Conservation (phyloP, 2,113 vertebrate species). For the Percina caprodes region DNA sequence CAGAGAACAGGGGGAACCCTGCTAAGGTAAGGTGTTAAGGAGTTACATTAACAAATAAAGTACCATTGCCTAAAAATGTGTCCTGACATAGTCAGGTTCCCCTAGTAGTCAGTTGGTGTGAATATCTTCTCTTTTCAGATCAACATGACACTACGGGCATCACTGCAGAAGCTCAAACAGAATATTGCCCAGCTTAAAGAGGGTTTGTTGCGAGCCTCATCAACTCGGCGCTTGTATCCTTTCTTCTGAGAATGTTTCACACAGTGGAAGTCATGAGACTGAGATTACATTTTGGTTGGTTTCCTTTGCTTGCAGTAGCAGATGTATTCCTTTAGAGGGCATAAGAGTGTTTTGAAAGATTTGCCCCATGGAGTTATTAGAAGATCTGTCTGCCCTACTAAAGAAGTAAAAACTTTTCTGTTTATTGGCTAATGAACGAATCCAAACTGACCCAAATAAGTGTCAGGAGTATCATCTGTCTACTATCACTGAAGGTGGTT, state of each 20-base stretch:
- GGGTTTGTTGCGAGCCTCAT: slow-evolving; percentile 87
- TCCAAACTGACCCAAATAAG: neutral
- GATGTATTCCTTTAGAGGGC: slow-evolving; percentile 67
- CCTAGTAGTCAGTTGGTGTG: neutral
- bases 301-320: slow-evolving; percentile 39
- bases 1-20: slow-evolving; percentile 91
- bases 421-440: neutral
- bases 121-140: slow-evolving; percentile 81
- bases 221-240: slow-evolving; percentile 92
- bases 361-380: no score
- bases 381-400: neutral
- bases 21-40: slow-evolving; percentile 85
- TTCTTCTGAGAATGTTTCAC: slow-evolving; percentile 31
- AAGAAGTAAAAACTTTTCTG: neutral
- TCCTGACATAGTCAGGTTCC: neutral
- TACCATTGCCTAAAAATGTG: fast-evolving
- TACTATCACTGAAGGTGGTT: neutral
- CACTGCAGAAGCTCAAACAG: slow-evolving; percentile 91
- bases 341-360: slow-evolving; percentile 57
- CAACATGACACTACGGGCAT: slow-evolving; percentile 90
- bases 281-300: neutral
- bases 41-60: neutral
- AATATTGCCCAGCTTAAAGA: slow-evolving; percentile 91
- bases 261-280: slow-evolving; percentile 25
- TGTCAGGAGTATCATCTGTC: neutral